Evolutionary conservation across 2,888 invertebrate genomes (phyloP).

Genomic region (Chymomyza procnemis): DNA sequence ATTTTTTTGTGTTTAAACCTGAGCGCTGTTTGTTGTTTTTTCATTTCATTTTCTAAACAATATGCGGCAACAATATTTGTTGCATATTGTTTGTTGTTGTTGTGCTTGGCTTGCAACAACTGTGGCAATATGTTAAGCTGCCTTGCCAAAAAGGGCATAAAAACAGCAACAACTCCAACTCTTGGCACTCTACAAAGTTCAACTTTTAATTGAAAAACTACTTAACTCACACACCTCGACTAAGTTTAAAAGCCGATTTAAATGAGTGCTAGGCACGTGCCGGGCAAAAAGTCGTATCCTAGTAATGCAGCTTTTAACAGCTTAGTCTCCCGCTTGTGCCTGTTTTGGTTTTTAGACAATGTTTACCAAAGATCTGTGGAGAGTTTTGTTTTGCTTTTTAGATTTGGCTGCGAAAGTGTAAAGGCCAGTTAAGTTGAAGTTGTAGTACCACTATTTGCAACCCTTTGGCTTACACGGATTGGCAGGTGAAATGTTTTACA

Average conservation of each 20-base stretch:
- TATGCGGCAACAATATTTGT: constrained; percentile 12
- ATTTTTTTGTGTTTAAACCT: neutral
- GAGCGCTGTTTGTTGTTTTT: constrained; percentile 43
- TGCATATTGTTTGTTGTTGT: constrained; percentile 5
- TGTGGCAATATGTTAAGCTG: neutral
- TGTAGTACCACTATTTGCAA: no score
- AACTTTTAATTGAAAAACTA: constrained; percentile 60
- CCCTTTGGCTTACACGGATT: no score
- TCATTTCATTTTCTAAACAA: constrained; percentile 54
- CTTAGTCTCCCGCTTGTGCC: neutral
- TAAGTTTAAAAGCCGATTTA: constrained; percentile 33
- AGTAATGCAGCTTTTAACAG: neutral
- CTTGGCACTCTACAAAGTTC: constrained; percentile 27
- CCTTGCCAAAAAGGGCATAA: constrained; percentile 15
- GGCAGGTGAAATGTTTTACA: no score
- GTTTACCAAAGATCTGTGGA: neutral
- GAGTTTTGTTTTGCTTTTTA: no score
- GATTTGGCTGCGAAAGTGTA: no score
- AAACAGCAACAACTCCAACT: constrained; percentile 25
- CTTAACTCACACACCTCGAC: constrained; percentile 33
- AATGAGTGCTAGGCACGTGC: constrained; percentile 36
- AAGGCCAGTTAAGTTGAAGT: no score
- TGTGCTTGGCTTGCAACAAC: neutral
- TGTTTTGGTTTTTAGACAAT: neutral
- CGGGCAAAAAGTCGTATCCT: neutral